Evolutionary conservation across 2,113 vertebrate genomes (phyloP).

Genomic region (Loxodonta africana): DNA sequence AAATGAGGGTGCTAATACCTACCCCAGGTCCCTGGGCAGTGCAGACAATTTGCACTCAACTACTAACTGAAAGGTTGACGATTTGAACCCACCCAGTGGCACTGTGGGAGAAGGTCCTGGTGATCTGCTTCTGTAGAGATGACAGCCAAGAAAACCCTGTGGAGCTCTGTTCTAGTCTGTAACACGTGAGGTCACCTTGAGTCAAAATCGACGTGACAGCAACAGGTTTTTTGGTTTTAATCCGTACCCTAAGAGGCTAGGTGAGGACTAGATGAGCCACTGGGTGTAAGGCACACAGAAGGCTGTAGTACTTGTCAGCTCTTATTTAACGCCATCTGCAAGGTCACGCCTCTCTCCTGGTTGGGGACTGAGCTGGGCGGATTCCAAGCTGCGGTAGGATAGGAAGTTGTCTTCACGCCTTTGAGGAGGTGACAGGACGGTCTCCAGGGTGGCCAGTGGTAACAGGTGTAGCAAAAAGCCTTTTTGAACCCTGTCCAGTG

Average conservation of each 20-base stretch:
- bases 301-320: background rate
- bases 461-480: background rate
- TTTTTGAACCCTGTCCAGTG: background rate
- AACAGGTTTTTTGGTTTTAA: background rate
- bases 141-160: background rate
- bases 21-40: background rate
- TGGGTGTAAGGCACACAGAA: background rate
- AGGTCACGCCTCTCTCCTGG: background rate
- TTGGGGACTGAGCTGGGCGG: background rate
- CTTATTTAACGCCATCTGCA: accelerated
- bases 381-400: background rate
- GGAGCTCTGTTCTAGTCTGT: background rate
- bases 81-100: background rate
- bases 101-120: background rate
- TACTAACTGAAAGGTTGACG: background rate
- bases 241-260: background rate
- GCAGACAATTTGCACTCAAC: background rate
- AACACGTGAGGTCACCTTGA: background rate
- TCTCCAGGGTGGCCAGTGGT: background rate
- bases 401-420: background rate
- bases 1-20: background rate
- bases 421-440: background rate
- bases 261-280: background rate
- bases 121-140: too few relatives aligned
- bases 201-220: background rate